Evolutionary conservation across 2,888 invertebrate genomes (phyloP).

Genomic region (Myopa tessellatipennis): DNA sequence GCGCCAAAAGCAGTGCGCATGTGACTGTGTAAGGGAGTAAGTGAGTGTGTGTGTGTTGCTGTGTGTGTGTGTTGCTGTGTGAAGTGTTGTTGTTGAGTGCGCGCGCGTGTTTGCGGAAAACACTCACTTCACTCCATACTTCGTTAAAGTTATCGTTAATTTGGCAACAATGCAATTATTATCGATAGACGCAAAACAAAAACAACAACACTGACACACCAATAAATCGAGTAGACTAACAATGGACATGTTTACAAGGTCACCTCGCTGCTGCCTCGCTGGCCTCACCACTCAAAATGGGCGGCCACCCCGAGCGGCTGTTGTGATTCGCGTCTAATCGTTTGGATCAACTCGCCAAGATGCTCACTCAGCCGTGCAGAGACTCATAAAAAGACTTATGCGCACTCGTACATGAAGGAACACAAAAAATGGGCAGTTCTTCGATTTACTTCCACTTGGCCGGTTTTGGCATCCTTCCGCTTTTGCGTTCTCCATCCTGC

Average conservation of each 20-base stretch:
- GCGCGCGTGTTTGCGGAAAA: conserved; percentile 29
- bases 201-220: conserved; percentile 14
- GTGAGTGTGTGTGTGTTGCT: neutral
- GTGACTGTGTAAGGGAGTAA: neutral
- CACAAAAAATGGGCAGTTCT: conserved; percentile 13
- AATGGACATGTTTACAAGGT: neutral
- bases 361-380: conserved; percentile 22
- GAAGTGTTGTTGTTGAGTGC: conserved; percentile 41
- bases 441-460: neutral
- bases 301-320: conserved; percentile 53
- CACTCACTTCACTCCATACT: neutral
- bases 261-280: neutral
- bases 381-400: neutral
- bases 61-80: neutral
- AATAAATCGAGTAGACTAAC: neutral
- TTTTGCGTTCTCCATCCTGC: neutral
- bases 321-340: conserved; percentile 53
- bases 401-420: neutral
- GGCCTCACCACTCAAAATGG: conserved; percentile 36
- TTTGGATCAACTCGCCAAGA: neutral
- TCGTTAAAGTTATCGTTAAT: conserved; percentile 20
- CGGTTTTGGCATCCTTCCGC: conserved; percentile 18
- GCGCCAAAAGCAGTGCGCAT: conserved; percentile 25
- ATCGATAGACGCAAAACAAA: conserved; percentile 52
- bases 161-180: conserved; percentile 38